Evolutionary conservation across 2,888 invertebrate species (phyloP).

Genomic region (Clistopyga incitator): DNA sequence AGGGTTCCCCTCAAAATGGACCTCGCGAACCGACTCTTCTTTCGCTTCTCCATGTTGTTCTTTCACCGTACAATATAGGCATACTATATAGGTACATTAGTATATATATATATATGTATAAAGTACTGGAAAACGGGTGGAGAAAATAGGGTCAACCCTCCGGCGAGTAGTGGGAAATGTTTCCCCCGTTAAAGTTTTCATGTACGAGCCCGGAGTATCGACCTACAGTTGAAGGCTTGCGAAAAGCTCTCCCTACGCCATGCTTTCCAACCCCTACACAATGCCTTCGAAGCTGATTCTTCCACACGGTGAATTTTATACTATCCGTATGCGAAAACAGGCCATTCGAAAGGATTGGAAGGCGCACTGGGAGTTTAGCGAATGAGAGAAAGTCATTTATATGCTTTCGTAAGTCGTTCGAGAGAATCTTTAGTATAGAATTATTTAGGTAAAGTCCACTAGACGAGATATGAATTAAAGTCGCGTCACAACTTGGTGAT

Average conservation of each 20-base stretch:
- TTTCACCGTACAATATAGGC: conserved; percentile 7
- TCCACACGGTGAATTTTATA: conserved; percentile 61
- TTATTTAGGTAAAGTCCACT: conserved; percentile 68
- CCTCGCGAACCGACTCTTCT: conserved; percentile 29
- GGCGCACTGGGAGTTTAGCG: conserved; percentile 11
- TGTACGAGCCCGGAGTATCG: conserved; percentile 25
- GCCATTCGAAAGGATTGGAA: conserved; percentile 48
- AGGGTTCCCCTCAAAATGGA: conserved; percentile 1
- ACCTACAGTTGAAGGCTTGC: conserved; percentile 33
- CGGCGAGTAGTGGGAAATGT: conserved; percentile 31
- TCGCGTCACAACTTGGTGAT: conserved; percentile 66
- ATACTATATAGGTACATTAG: neutral
- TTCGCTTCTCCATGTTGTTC: conserved; percentile 34
- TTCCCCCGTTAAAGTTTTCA: conserved; percentile 55
- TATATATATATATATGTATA: neutral
- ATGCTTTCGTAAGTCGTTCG: conserved; percentile 12
- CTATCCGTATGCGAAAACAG: conserved; percentile 45
- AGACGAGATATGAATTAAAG: conserved; percentile 68
- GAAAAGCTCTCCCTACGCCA: conserved; percentile 35
- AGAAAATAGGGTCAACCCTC: conserved; percentile 22
- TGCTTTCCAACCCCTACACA: conserved; percentile 52
- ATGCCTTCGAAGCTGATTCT: conserved; percentile 50
- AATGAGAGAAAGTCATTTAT: neutral
- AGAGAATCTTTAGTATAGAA: conserved; percentile 52
- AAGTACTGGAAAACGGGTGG: neutral